These are phyloP conservation scores for Andricus curvator DNA, from an alignment of 2,888 invertebrate species.

Conservation along the genomic window DNA sequence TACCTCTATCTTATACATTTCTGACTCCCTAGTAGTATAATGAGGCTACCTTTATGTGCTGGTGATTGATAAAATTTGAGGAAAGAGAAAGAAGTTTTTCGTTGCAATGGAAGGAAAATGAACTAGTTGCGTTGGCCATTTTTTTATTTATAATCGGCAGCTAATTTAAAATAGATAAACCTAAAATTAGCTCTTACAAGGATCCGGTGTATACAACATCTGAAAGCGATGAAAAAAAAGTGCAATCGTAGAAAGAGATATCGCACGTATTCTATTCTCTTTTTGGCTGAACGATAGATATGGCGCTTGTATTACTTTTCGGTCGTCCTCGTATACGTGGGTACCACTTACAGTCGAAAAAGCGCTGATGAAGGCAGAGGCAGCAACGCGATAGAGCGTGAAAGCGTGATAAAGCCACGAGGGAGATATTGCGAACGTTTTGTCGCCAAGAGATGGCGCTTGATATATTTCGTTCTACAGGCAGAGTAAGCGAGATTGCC, in stretches of 20 bases:
- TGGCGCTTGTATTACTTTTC: constrained; percentile 38
- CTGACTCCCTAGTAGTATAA: no score
- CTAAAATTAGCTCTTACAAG: background rate
- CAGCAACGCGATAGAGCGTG: constrained; percentile 67
- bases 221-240: background rate
- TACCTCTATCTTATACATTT: no score
- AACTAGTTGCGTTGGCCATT: no score
- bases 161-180: no score
- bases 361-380: constrained; percentile 41
- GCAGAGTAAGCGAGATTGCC: constrained; percentile 39
- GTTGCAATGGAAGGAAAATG: no score
- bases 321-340: constrained; percentile 12
- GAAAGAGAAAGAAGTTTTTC: no score
- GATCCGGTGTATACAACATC: background rate
- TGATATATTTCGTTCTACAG: constrained; percentile 46
- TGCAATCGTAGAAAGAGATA: constrained; percentile 26
- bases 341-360: constrained; percentile 27
- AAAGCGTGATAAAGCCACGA: constrained; percentile 64
- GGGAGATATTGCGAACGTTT: constrained; percentile 50
- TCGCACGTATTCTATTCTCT: constrained; percentile 34
- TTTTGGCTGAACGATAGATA: constrained; percentile 16
- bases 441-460: constrained; percentile 48
- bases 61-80: no score
- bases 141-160: no score
- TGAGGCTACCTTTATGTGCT: no score